Percentiles rank a stretch among this genome's conserved stretches.
Conservation (phyloP, 2,888 invertebrate species). For the Patella ulyssiponensis region DNA sequence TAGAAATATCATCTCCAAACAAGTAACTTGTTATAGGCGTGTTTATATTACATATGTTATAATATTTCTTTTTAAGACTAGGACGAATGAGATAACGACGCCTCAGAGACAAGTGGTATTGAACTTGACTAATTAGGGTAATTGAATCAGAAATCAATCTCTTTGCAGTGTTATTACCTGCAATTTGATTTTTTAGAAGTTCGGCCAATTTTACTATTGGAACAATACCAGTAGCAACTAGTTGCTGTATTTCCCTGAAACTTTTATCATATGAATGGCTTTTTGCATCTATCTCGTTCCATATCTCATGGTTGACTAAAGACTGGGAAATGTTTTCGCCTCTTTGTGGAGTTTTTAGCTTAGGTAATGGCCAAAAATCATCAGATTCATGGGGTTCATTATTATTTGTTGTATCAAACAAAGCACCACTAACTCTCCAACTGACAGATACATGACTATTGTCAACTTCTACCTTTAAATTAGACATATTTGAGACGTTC, state of each 20-base stretch:
- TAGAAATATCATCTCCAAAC: slow-evolving; percentile 6
- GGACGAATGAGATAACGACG: not conserved
- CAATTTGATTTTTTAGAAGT: not conserved
- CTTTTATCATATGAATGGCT: not conserved
- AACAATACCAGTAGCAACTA: not conserved
- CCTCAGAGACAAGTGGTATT: not conserved
- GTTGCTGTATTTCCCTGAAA: not conserved
- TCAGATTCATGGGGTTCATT: not conserved
- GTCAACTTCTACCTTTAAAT: not conserved
- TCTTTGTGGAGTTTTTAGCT: not conserved
- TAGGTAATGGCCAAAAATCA: not conserved
- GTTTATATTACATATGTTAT: not conserved
- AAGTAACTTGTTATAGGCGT: not conserved
- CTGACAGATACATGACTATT: not conserved
- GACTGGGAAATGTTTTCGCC: not conserved
- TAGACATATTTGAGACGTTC: not conserved
- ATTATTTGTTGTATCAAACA: not conserved
- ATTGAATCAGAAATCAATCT: not conserved
- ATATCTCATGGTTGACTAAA: not conserved
- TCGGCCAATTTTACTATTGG: not conserved
- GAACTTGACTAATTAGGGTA: not conserved
- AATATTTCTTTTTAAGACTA: slow-evolving; percentile 1
- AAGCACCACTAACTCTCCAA: not conserved
- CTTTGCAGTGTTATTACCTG: not conserved
- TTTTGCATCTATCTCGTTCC: not conserved